phyloP scores from a whole-genome alignment of 2,888 invertebrate genomes.

The Allolobophora icterica region DNA sequence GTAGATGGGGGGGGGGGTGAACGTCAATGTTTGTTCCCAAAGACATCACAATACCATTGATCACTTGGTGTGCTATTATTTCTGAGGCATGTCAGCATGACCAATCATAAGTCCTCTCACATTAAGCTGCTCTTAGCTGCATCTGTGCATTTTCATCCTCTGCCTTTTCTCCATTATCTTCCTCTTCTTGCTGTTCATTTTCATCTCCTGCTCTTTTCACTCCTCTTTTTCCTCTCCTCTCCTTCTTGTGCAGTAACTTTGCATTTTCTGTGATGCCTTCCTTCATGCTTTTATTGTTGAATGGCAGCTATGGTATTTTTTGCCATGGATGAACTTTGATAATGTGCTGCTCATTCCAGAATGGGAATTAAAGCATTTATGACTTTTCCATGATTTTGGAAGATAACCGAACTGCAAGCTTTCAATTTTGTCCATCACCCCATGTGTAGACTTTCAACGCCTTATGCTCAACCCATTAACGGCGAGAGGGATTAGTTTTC shows the following conservation, averaged over 20 bases:
- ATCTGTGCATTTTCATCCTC: background rate
- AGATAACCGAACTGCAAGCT: background rate
- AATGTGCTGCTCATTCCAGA: background rate
- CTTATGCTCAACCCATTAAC: no score
- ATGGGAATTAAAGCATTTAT: background rate
- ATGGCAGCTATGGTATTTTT: no score
- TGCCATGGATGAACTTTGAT: background rate
- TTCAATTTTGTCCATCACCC: no score
- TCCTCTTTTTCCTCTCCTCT: background rate
- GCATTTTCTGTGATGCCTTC: background rate
- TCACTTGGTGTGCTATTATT: background rate
- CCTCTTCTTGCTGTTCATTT: background rate
- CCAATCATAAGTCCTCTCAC: background rate
- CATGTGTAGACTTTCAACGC: no score
- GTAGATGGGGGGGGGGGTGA: background rate
- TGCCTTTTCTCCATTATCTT: background rate
- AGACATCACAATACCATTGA: background rate
- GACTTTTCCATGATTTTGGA: background rate
- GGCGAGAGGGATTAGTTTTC: no score
- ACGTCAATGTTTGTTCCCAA: background rate
- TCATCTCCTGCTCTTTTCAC: background rate
- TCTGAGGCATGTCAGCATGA: background rate
- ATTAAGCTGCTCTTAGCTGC: background rate
- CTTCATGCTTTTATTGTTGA: background rate
- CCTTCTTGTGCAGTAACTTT: background rate